Conservation (phyloP, 2,113 vertebrate genomes). For the Panthera uncia region DNA sequence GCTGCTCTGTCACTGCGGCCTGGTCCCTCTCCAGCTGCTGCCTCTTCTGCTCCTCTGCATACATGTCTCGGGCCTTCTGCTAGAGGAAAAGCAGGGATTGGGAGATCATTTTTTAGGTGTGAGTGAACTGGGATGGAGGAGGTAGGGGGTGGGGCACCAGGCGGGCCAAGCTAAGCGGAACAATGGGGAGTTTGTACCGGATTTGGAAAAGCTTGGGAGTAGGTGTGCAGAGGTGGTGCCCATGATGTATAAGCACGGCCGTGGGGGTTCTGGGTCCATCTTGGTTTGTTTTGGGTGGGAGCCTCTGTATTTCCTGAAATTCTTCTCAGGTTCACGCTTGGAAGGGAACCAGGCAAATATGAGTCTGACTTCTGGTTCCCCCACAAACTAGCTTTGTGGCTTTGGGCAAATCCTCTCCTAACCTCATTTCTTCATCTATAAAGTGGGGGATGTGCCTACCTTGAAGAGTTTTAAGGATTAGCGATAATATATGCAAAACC, state of each 20-base stretch:
- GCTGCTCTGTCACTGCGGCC: conserved; percentile 87
- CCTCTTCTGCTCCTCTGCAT: conserved; percentile 88
- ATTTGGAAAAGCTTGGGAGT: neutral
- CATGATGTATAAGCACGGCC: neutral
- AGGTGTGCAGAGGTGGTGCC: neutral
- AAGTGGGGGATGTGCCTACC: conserved; percentile 66
- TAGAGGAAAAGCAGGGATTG: conserved; percentile 59
- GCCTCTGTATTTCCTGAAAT: neutral
- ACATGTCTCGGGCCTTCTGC: conserved; percentile 93
- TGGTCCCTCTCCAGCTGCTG: conserved; percentile 94
- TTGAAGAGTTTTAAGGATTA: conserved; percentile 74
- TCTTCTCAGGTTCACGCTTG: conserved; percentile 25
- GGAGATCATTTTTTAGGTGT: conserved; percentile 56
- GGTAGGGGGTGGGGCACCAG: neutral
- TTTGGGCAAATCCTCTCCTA: conserved; percentile 69
- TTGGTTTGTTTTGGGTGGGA: conserved; percentile 38
- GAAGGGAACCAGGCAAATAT: conserved; percentile 9
- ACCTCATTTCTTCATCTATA: conserved; percentile 68
- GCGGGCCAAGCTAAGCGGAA: neutral
- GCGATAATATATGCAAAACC: conserved; percentile 70
- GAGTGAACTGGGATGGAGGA: neutral
- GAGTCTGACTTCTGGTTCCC: conserved; percentile 47
- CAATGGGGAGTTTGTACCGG: neutral
- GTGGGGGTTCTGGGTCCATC: neutral
- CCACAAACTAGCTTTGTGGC: conserved; percentile 37